phyloP scores from a whole-genome alignment of 2,113 vertebrate species.

The Poeciliopsis occidentalis region DNA sequence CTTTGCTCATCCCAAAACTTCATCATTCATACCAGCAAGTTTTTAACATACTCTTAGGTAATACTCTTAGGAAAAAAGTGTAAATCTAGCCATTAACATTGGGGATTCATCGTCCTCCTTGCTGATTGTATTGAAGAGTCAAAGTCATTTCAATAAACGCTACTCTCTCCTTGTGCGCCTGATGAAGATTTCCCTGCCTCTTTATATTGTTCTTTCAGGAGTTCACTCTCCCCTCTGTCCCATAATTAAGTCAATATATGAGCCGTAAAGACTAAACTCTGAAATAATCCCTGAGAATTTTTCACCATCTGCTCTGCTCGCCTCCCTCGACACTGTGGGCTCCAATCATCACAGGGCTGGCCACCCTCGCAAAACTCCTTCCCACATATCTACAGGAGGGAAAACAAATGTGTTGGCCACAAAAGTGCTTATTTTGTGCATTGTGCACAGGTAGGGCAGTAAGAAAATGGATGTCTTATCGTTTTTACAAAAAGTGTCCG shows the following conservation, averaged over 20 bases:
- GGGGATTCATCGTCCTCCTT: conserved; percentile 10
- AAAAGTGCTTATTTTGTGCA: conserved; percentile 3
- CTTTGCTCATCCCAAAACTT: background rate
- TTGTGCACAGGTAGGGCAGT: background rate
- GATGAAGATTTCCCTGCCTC: conserved; percentile 70
- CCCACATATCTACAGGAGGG: conserved; percentile 49
- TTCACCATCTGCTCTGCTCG: conserved; percentile 69
- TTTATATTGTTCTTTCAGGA: conserved; percentile 71
- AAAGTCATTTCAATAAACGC: conserved; percentile 56
- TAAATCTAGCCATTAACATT: background rate
- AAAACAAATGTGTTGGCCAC: conserved; percentile 13
- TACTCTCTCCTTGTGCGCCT: conserved; percentile 50
- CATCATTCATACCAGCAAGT: background rate
- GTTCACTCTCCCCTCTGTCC: conserved; percentile 71
- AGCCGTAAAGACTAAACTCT: conserved; percentile 75
- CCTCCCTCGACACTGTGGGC: conserved; percentile 35
- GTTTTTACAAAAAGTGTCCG: conserved; percentile 2
- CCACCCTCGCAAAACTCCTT: conserved; percentile 32
- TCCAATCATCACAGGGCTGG: conserved; percentile 37
- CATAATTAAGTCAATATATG: conserved; percentile 78
- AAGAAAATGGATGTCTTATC: background rate
- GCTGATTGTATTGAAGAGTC: conserved; percentile 28
- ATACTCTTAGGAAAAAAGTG: background rate
- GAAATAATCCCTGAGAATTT: conserved; percentile 72
- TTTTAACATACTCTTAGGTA: background rate